Percentiles rank a stretch among this genome's conserved stretches.
Evolutionary conservation across 1,140 invertebrate species (phyloP).

Genomic region (Drosophila equinoxialis): DNA sequence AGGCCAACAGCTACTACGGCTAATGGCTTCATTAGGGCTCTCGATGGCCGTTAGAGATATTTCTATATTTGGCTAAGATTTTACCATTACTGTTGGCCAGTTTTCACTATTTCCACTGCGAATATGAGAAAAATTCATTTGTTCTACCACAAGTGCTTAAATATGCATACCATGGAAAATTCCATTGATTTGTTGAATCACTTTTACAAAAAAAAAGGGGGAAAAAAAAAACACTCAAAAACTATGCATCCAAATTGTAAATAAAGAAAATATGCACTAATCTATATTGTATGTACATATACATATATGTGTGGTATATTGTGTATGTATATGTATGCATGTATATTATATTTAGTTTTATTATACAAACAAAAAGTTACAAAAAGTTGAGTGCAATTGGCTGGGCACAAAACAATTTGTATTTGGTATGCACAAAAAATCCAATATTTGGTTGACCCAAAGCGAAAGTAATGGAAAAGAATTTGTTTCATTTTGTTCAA

Average conservation of each 20-base stretch:
- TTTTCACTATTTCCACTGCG: constrained; percentile 2
- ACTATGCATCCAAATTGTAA: neutral
- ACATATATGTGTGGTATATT: neutral
- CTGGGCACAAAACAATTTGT: constrained; percentile 29
- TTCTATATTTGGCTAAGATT: constrained; percentile 4
- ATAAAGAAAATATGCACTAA: constrained; percentile 8
- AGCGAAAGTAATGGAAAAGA: constrained; percentile 11
- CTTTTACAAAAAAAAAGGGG: constrained; percentile 42
- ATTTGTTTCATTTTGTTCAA: constrained; percentile 2
- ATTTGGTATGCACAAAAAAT: constrained; percentile 36
- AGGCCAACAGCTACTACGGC: constrained; percentile 36
- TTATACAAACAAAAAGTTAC: constrained; percentile 23
- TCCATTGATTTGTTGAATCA: constrained; percentile 59
- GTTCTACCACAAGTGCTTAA: constrained; percentile 42
- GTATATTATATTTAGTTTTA: constrained; percentile 34
- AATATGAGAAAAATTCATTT: constrained; percentile 29
- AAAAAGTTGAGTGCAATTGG: constrained; percentile 11
- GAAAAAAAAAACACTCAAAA: neutral
- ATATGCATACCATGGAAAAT: constrained; percentile 49
- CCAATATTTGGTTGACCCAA: constrained; percentile 31
- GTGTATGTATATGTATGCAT: neutral
- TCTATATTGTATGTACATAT: neutral
- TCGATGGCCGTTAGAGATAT: neutral
- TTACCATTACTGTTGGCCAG: constrained; percentile 9
- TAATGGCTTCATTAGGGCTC: constrained; percentile 68